phyloP scores from a whole-genome alignment of 2,113 vertebrate genomes.

The Mobula birostris region DNA sequence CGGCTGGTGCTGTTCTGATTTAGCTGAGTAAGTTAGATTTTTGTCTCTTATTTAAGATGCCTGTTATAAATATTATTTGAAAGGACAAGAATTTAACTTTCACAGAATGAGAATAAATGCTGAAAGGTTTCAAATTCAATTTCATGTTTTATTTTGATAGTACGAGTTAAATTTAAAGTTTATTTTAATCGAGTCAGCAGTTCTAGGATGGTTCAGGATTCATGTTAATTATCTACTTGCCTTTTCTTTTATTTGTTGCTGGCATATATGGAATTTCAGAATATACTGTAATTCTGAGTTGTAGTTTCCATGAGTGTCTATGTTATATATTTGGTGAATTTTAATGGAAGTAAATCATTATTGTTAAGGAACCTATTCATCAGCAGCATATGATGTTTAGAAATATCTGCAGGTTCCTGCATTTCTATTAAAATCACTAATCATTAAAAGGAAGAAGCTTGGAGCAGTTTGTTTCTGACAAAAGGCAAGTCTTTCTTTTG shows the following conservation, averaged over 20 bases:
- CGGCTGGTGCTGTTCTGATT: not conserved
- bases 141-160: not conserved
- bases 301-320: not conserved
- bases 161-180: not conserved
- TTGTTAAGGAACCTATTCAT: not conserved
- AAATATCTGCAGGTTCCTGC: not conserved
- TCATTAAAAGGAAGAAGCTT: not conserved
- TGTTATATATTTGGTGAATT: not conserved
- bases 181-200: not conserved
- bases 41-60: not conserved
- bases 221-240: not conserved
- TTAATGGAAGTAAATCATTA: not conserved
- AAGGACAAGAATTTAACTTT: not conserved
- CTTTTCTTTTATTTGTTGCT: not conserved
- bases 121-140: not conserved
- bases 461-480: not conserved
- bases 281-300: not conserved
- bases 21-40: slow-evolving; percentile 4
- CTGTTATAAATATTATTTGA: not conserved
- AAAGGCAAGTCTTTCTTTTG: not conserved
- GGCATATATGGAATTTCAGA: not conserved
- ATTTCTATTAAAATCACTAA: not conserved
- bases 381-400: not conserved
- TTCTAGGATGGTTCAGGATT: not conserved
- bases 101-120: not conserved